These are phyloP conservation scores for Ceratotherium simum DNA, from an alignment of 2,113 vertebrate species.

Conservation along the genomic window DNA sequence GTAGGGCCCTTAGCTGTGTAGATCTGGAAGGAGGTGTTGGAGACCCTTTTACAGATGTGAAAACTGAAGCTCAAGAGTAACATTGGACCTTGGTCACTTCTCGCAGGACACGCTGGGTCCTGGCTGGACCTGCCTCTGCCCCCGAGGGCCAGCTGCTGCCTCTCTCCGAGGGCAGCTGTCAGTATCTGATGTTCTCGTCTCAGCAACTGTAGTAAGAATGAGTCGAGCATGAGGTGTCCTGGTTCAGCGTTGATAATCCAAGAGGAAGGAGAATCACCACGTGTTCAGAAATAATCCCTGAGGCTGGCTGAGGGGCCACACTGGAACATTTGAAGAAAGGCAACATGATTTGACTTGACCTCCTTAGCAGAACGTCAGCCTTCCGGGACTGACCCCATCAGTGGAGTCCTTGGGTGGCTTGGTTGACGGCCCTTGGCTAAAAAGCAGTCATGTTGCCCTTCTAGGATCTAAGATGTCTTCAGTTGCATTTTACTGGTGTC, in stretches of 20 bases:
- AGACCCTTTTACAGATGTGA: not conserved
- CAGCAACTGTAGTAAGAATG: not conserved
- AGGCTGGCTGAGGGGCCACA: not conserved
- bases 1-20: not conserved
- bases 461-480: not conserved
- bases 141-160: not conserved
- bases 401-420: not conserved
- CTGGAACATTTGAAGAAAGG: not conserved
- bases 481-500: not conserved
- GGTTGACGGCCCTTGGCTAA: not conserved
- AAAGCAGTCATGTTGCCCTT: not conserved
- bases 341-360: not conserved
- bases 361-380: accelerated
- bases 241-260: not conserved
- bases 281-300: not conserved
- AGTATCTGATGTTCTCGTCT: not conserved
- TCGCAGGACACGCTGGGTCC: not conserved
- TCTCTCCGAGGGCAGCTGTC: not conserved
- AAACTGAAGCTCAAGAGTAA: not conserved
- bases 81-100: not conserved
- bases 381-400: not conserved
- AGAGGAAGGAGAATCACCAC: not conserved
- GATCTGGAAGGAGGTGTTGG: not conserved
- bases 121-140: not conserved
- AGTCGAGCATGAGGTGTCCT: not conserved